Conservation (phyloP, 2,113 vertebrate genomes). For the Platysteira castanea region DNA sequence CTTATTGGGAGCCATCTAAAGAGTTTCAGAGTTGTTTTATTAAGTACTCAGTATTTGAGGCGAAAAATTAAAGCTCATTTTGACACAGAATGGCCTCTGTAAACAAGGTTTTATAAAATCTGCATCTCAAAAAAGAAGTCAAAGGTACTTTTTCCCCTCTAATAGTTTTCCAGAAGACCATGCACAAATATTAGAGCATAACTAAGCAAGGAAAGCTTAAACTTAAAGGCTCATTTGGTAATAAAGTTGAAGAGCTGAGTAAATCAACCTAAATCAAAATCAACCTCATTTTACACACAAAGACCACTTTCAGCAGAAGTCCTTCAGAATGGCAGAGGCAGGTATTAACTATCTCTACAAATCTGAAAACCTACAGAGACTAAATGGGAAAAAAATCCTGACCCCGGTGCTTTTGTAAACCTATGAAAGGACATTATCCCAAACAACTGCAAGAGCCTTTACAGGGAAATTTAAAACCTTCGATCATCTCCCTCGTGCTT, state of each 20-base stretch:
- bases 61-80: background rate
- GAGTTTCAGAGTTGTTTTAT: background rate
- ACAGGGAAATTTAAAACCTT: background rate
- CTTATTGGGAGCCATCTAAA: background rate
- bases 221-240: background rate
- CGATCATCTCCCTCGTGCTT: background rate
- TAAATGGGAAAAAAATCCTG: background rate
- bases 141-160: background rate
- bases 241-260: background rate
- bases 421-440: background rate
- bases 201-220: background rate
- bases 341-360: background rate
- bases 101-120: background rate
- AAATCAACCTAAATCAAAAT: conserved; percentile 19
- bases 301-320: background rate
- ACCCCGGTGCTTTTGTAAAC: background rate
- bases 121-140: background rate
- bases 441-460: background rate
- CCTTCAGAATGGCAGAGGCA: background rate
- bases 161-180: background rate
- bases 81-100: background rate
- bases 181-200: background rate
- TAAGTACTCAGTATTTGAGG: background rate
- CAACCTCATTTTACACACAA: background rate
- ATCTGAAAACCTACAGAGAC: background rate